Evolutionary conservation across 2,797 vertebrate genomes (phyloP), one percentile per base, ranked within the genome.

Genomic region (Coregonus ussuriensis): DNA sequence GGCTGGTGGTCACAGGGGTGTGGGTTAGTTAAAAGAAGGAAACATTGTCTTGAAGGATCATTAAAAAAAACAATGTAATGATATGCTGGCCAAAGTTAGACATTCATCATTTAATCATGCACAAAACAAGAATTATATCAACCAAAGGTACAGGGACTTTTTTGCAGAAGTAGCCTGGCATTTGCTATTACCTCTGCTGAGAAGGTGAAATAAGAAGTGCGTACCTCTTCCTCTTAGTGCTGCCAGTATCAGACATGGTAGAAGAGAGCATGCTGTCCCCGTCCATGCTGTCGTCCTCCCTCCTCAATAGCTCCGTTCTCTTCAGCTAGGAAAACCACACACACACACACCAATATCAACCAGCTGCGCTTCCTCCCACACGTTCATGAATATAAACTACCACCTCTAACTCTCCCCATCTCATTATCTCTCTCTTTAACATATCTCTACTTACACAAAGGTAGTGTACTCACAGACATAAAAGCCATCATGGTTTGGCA

Each of bases 231-330:
- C 97, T 96, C 93, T 99, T 99, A 69, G 95, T 96, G 87, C 96
- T 97, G 86, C 97, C 95, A 70, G 96, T 94, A 82, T 99, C 98
- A 65, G 97, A 99, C 0, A 97, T 96, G 75, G 97, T 95, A 78
- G 96, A 98, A 81, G 98, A 99, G 82, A 98, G 96, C 97, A 98
- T 98, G 86, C 97, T 99, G 92, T 99, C 98, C 33, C 97, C 96
- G 59, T 99, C 98, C 35, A 97, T 96, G 62, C 99, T 97, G 75
- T 99, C 98, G 41, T 98, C 97, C 0, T 97, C 97, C 92, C 97
- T 95, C 81, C 96, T 95, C 67, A 96, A 93, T 78, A 99, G 95
- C 76, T 98, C 98, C 82, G 97, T 99, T 86, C 95, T 96, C 91
- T 99, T 99, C 88, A 97, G 93, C 98, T 99, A 85, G 74, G 91